phyloP scores from a whole-genome alignment of 2,797 vertebrate genomes.

The Zalophus californianus region DNA sequence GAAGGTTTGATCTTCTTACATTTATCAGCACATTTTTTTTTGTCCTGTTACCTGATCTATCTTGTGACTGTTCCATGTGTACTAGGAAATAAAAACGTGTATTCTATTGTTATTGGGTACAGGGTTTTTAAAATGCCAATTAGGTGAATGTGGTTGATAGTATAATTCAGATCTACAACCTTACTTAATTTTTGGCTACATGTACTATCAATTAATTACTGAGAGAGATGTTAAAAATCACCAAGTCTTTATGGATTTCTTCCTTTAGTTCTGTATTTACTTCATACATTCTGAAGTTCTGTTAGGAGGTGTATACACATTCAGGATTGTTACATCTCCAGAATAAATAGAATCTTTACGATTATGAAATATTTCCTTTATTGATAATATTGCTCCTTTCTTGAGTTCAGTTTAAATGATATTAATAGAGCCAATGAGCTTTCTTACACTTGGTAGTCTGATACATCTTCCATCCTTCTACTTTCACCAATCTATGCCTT shows the following conservation, averaged over 20 bases:
- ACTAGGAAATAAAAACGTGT: not conserved
- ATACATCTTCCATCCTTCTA: not conserved
- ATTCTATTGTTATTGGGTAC: not conserved
- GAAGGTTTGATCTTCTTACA: not conserved
- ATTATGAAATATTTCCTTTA: not conserved
- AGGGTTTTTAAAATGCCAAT: not conserved
- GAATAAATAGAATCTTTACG: not conserved
- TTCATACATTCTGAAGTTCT: not conserved
- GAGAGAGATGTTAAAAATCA: not conserved
- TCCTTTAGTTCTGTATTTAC: not conserved
- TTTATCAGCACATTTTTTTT: not conserved
- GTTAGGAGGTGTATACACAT: not conserved
- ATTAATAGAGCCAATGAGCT: not conserved
- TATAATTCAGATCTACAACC: not conserved
- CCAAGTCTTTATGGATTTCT: not conserved
- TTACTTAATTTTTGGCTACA: not conserved
- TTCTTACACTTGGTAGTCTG: not conserved
- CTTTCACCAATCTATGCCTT: not conserved
- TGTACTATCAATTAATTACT: not conserved
- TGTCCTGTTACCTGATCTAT: not conserved
- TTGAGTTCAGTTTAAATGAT: not conserved
- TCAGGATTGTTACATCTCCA: not conserved
- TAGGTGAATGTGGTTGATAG: not conserved
- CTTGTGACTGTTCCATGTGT: not conserved
- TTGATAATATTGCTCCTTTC: not conserved